A percentile compares a stretch with the other conserved stretches of the same genome.
Evolutionary conservation across 2,888 invertebrate genomes (phyloP).

Genomic region (Drosophila longiperda): DNA sequence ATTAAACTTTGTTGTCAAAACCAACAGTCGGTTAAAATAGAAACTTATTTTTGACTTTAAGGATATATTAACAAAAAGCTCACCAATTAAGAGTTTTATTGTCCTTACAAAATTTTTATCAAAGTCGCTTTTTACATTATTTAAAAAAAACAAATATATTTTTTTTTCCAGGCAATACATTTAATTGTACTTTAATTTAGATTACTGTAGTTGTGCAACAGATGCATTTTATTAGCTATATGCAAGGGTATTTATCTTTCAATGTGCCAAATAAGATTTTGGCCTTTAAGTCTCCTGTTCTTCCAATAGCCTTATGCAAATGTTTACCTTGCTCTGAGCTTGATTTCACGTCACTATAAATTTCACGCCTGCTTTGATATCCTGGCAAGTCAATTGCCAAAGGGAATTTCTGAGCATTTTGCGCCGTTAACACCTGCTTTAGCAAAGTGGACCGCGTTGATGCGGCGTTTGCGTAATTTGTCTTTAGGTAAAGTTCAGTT

Average conservation of each 20-base stretch:
- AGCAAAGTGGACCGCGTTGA: slow-evolving; percentile 32
- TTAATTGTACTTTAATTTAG: neutral
- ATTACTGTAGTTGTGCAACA: neutral
- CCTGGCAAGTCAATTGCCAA: slow-evolving; percentile 29
- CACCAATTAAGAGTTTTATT: neutral
- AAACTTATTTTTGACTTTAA: neutral
- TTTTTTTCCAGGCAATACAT: neutral
- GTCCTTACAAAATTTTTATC: neutral
- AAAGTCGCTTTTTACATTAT: neutral
- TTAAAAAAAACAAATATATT: neutral
- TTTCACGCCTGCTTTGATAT: slow-evolving; percentile 63
- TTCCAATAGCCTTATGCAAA: slow-evolving; percentile 25
- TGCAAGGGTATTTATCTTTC: slow-evolving; percentile 4
- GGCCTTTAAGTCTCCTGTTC: neutral
- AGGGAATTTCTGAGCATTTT: slow-evolving; percentile 47
- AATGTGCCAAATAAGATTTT: neutral
- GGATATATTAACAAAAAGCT: neutral
- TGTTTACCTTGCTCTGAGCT: slow-evolving; percentile 42
- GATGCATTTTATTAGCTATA: neutral
- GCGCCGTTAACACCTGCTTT: slow-evolving; percentile 41
- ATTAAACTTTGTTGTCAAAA: neutral
- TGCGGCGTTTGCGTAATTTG: slow-evolving; percentile 45
- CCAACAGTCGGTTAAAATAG: neutral
- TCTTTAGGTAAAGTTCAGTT: slow-evolving; percentile 31
- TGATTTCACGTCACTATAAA: slow-evolving; percentile 48